A percentile compares a stretch with the other conserved stretches of the same genome.
These are phyloP conservation scores for Allacma fusca DNA, from an alignment of 2,888 invertebrate genomes.

Conservation along the genomic window DNA sequence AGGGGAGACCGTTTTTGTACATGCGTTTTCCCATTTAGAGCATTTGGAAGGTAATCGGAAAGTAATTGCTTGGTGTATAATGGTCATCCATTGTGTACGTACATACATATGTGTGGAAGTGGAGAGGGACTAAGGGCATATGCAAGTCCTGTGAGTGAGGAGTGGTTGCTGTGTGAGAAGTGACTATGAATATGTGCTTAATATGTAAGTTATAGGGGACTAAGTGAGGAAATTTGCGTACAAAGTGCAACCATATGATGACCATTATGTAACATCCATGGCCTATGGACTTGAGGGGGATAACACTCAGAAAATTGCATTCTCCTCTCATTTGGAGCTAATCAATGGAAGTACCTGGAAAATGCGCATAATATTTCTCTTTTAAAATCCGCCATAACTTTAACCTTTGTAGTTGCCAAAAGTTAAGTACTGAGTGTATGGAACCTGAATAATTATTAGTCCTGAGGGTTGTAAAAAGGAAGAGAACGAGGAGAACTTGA, in stretches of 20 bases:
- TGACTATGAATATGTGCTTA: background rate
- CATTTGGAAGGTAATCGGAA: background rate
- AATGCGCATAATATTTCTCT: too few relatives aligned
- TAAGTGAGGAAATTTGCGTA: background rate
- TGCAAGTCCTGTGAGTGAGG: background rate
- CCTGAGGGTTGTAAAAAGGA: background rate
- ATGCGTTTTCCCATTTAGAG: background rate
- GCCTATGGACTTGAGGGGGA: background rate
- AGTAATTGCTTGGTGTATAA: background rate
- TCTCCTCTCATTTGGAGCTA: background rate
- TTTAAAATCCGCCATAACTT: too few relatives aligned
- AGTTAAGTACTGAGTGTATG: too few relatives aligned
- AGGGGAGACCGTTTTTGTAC: background rate
- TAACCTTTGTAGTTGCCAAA: too few relatives aligned
- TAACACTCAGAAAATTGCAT: background rate
- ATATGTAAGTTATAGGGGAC: background rate
- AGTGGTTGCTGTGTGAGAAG: constrained; percentile 4
- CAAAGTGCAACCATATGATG: background rate
- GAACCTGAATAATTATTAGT: too few relatives aligned
- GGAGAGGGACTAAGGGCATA: background rate
- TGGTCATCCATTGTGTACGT: too few relatives aligned
- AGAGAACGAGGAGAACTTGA: background rate
- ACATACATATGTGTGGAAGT: background rate
- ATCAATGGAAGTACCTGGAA: constrained; percentile 12
- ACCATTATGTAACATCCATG: background rate